A percentile compares a stretch with the other conserved stretches of the same genome.
Conservation (phyloP, 2,113 vertebrate species). For the Benitochromis conjunctus region DNA sequence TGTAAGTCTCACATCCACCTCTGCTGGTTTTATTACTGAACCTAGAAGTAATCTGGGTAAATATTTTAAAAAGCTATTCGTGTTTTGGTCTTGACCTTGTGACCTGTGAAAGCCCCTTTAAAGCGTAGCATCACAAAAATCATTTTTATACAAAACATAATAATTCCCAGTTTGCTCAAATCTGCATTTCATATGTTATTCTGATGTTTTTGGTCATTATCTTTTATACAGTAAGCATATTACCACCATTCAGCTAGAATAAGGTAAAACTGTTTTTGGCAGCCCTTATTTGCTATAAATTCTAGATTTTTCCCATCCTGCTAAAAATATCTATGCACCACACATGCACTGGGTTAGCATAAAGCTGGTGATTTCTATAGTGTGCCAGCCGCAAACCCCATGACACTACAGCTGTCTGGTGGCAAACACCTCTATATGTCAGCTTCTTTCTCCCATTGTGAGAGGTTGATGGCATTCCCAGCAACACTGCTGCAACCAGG, state of each 20-base stretch:
- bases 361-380: not conserved
- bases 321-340: not conserved
- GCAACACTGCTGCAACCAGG: not conserved
- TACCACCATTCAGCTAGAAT: not conserved
- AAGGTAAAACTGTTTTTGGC: not conserved
- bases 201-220: not conserved
- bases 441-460: not conserved
- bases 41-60: not conserved
- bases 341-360: not conserved
- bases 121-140: not conserved
- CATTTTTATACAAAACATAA: not conserved
- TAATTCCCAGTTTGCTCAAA: not conserved
- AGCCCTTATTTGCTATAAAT: not conserved
- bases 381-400: not conserved
- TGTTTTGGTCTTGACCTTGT: not conserved
- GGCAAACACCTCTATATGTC: constrained; percentile 22
- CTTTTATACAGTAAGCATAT: not conserved
- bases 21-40: not conserved
- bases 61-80: not conserved
- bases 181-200: not conserved
- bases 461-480: not conserved
- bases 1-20: not conserved
- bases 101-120: not conserved
- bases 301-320: not conserved
- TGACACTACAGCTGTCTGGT: not conserved